Evolutionary conservation across 2,113 vertebrate species (phyloP), one percentile per base, ranked within the genome.

Genomic region (Erythrolamprus reginae): DNA sequence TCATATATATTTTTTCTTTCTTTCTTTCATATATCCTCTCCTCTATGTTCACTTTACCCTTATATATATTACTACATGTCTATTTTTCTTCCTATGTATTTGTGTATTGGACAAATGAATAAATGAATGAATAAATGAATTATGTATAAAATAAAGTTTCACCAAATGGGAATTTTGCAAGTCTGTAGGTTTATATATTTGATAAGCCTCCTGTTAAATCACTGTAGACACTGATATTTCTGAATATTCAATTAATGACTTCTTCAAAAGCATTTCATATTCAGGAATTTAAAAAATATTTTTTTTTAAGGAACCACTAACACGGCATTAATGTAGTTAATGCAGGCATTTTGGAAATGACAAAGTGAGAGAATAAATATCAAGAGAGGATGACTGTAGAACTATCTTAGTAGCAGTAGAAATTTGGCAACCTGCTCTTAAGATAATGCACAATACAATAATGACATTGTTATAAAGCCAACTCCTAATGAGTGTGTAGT

Each of bases 91-190:
- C n/a, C n/a, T n/a, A n/a, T n/a, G n/a, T n/a, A n/a, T n/a, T n/a
- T n/a, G n/a, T n/a, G n/a, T n/a, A n/a, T n/a, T n/a, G n/a, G n/a
- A n/a, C n/a, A n/a, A n/a, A n/a, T n/a, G n/a, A n/a, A n/a, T n/a
- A n/a, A n/a, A n/a, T n/a, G n/a, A n/a, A n/a, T n/a, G n/a, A n/a
- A n/a, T n/a, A n/a, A n/a, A n/a, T n/a, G n/a, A n/a, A n/a, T n/a
- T 42, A 42, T 83, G 52, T 91, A 13, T 82, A 90, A 89, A 91
- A 87, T 82, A 9, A 56, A 86, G 53, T 90, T 88, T 24, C 3
- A 52, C 8, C 3, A 13, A 28, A 33, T 51, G 55, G 51, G n/a
- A 48, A 89, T 21, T 51, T 1, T 13, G 53, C 52, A 45, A 90
- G 33, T 5, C 38, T 21, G 23, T 51, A 5, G 28, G 58, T 65